Base-by-base conservation (phyloP, 2,797 vertebrate species). In the Spinibarbus caldwelli region DNA sequence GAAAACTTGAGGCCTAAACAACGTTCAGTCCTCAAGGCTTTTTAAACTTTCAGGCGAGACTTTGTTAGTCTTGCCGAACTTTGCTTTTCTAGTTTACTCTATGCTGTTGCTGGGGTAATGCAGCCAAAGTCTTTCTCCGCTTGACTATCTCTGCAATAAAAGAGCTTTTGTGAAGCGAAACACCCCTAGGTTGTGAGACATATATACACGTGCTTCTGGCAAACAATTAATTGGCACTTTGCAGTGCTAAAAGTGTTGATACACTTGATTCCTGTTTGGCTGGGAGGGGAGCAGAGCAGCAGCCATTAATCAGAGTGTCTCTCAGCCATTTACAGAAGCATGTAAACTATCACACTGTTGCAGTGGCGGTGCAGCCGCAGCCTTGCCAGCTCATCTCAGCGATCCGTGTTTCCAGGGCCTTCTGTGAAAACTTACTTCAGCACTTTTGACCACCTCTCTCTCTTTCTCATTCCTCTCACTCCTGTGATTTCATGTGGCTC, bases 191-290 rank as follows among this genome's bases (percentile, higher is more conserved):
- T 68, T 41, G 76, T 81, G 73, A 52, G 62, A 84, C 85, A 82
- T 78, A 52, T 83, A 86, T 84, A 88, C 87, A 86, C 26, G 80
- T 71, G 76, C 84, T 87, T 89, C 92, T 90, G 0, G 75, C 81
- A 88, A 92, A 93, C 91, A 92, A 93, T 93, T 92, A 94, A 94
- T 93, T 90, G 82, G 43, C 85, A 85, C 93, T 92, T 92, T 88
- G 91, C 89, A 91, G 90, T 88, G 88, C 90, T 92, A 89, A 91
- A 89, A 78, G 90, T 90, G 93, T 91, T 93, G 92, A 93, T 93
- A 86, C 89, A 86, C 90, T 91, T 80, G 41, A 72, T 91, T 90
- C 88, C 85, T 87, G 89, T n/a, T 49, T 36, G 85, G 72, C 78
- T 76, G 52, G 81, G 45, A 79, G n/a, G 43, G 23, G 79, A 84